These are phyloP conservation scores for Parnassius glacialis DNA, from an alignment of 2,888 invertebrate genomes.

Conservation along the genomic window DNA sequence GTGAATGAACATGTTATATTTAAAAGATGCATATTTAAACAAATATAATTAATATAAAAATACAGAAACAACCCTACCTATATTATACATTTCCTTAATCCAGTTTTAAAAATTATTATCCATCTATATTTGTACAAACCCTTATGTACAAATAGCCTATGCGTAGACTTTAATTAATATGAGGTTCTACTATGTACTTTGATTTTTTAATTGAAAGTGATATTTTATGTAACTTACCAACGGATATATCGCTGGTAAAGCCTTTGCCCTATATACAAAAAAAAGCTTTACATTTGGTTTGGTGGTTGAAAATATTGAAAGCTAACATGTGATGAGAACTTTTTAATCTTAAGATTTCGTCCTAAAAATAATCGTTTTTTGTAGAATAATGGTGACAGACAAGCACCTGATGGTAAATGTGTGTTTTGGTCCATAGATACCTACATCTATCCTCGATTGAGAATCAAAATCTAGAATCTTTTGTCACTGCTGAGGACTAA, in stretches of 20 bases:
- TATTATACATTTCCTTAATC: constrained; percentile 21
- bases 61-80: constrained; percentile 22
- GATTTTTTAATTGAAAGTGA: constrained; percentile 3
- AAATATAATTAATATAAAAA: constrained; percentile 9
- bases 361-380: not conserved
- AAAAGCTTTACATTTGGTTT: too few relatives aligned
- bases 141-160: constrained; percentile 32
- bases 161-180: constrained; percentile 28
- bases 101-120: constrained; percentile 13
- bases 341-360: not conserved
- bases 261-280: too few relatives aligned
- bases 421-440: too few relatives aligned
- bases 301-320: too few relatives aligned
- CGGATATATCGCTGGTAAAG: too few relatives aligned
- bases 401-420: too few relatives aligned
- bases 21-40: constrained; percentile 18
- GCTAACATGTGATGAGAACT: too few relatives aligned
- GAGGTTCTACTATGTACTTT: constrained; percentile 38
- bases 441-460: too few relatives aligned
- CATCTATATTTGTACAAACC: constrained; percentile 34
- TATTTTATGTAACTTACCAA: too few relatives aligned
- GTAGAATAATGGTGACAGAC: too few relatives aligned
- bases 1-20: not conserved
- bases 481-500: too few relatives aligned
- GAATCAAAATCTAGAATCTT: too few relatives aligned